A percentile compares a stretch with the other conserved stretches of the same genome.
phyloP scores from a whole-genome alignment of 2,888 invertebrate species.

The Furcula furcula region DNA sequence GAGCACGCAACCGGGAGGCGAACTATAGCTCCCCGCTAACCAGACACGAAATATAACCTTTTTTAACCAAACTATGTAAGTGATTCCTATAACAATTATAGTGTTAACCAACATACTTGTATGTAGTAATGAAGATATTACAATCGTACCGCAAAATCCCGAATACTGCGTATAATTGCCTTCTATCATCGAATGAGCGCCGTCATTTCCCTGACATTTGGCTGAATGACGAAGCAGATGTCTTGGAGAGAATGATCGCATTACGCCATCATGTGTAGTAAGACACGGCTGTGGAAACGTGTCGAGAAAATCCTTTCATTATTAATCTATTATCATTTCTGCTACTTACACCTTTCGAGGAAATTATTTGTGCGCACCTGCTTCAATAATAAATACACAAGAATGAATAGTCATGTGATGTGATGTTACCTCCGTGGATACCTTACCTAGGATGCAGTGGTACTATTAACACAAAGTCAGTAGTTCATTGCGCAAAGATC shows the following conservation, averaged over 20 bases:
- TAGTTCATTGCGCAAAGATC: too few relatives aligned
- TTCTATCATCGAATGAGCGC: constrained; percentile 21
- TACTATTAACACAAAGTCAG: too few relatives aligned
- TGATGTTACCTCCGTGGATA: too few relatives aligned
- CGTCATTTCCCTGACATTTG: constrained; percentile 30
- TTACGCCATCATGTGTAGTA: constrained; percentile 28
- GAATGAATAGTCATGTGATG: too few relatives aligned
- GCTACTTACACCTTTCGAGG: too few relatives aligned
- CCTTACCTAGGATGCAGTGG: too few relatives aligned
- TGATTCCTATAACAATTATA: neutral
- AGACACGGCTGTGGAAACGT: constrained; percentile 20
- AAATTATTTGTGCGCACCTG: too few relatives aligned
- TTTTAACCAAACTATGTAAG: neutral
- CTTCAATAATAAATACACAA: too few relatives aligned
- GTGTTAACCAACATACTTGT: neutral
- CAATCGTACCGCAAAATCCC: constrained; percentile 5
- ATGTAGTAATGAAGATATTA: neutral
- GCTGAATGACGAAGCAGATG: constrained; percentile 25
- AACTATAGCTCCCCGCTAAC: too few relatives aligned
- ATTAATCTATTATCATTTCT: constrained; percentile 23
- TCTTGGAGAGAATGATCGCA: constrained; percentile 16
- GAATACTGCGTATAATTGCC: constrained; percentile 15
- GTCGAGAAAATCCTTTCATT: constrained; percentile 23
- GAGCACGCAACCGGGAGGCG: too few relatives aligned
- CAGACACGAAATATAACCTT: too few relatives aligned